A percentile compares a stretch with the other conserved stretches of the same genome.
phyloP scores from a whole-genome alignment of 2,797 vertebrate species.

The Distichodus sexfasciatus region DNA sequence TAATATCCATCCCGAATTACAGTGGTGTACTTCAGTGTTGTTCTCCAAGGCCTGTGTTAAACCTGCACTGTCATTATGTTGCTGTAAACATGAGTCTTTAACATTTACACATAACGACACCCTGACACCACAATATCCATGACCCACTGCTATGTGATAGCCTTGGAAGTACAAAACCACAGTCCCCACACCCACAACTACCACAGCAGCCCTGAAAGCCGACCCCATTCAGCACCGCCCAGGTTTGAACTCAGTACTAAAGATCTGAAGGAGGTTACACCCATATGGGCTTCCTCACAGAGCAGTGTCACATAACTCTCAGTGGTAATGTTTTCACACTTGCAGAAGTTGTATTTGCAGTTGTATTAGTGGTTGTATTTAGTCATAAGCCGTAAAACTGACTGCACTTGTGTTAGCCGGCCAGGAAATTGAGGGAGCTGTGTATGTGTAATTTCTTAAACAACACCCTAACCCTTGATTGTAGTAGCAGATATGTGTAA shows the following conservation, averaged over 20 bases:
- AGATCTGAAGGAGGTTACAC: background rate
- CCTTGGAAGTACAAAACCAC: background rate
- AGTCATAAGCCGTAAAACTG: too few relatives aligned
- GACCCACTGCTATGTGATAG: background rate
- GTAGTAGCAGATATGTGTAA: too few relatives aligned
- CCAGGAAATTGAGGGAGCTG: too few relatives aligned
- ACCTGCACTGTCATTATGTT: background rate
- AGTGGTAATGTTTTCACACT: too few relatives aligned
- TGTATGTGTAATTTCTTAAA: too few relatives aligned
- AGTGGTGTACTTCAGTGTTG: background rate
- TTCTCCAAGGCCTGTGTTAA: background rate
- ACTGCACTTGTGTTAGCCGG: too few relatives aligned
- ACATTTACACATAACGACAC: background rate
- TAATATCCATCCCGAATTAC: background rate
- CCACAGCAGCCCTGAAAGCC: background rate
- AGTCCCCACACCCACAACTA: conserved; percentile 5
- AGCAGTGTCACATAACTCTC: too few relatives aligned
- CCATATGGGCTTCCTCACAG: too few relatives aligned
- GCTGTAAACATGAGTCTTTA: background rate
- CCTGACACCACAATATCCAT: background rate
- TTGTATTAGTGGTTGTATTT: too few relatives aligned
- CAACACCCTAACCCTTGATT: too few relatives aligned
- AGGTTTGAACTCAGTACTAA: background rate
- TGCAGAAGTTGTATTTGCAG: too few relatives aligned
- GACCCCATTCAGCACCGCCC: background rate